Percentiles rank a stretch among this genome's conserved stretches.
Conservation (phyloP, 2,888 invertebrate species). For the Diachrysia chrysitis region DNA sequence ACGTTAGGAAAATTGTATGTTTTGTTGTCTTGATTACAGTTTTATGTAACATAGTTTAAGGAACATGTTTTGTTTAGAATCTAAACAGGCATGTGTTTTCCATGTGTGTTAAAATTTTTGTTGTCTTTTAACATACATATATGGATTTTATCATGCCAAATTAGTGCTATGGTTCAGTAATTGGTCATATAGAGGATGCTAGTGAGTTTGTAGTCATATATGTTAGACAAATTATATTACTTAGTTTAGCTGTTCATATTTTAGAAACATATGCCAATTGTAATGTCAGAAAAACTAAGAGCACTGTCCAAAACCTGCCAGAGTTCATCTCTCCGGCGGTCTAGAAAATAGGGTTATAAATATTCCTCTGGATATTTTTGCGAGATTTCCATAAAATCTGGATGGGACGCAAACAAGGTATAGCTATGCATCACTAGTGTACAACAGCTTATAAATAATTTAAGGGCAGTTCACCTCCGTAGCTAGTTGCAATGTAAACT, state of each 20-base stretch:
- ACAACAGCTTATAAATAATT: conserved; percentile 56
- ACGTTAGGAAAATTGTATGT: conserved; percentile 13
- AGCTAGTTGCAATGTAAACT: conserved; percentile 60
- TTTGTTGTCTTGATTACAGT: conserved; percentile 16
- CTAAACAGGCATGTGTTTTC: not conserved
- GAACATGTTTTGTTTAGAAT: not conserved
- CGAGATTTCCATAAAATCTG: conserved; percentile 45
- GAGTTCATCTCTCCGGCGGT: conserved; percentile 26
- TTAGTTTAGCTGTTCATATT: not conserved
- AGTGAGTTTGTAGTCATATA: too few species aligned
- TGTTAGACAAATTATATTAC: too few species aligned
- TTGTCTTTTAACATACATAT: too few species aligned
- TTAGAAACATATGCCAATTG: not conserved
- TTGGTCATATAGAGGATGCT: too few species aligned
- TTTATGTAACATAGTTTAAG: not conserved
- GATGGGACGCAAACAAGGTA: conserved; percentile 40
- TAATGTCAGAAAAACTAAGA: conserved; percentile 29
- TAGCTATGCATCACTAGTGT: conserved; percentile 47
- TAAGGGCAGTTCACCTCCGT: conserved; percentile 41
- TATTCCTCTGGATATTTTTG: conserved; percentile 45
- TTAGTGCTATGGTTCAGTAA: too few species aligned
- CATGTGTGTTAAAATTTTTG: not conserved
- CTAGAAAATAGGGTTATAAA: conserved; percentile 45
- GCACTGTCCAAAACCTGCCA: conserved; percentile 25
- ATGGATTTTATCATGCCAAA: too few species aligned